Evolutionary conservation across 2,797 vertebrate species (phyloP).

Genomic region (Cryptoprocta ferox): DNA sequence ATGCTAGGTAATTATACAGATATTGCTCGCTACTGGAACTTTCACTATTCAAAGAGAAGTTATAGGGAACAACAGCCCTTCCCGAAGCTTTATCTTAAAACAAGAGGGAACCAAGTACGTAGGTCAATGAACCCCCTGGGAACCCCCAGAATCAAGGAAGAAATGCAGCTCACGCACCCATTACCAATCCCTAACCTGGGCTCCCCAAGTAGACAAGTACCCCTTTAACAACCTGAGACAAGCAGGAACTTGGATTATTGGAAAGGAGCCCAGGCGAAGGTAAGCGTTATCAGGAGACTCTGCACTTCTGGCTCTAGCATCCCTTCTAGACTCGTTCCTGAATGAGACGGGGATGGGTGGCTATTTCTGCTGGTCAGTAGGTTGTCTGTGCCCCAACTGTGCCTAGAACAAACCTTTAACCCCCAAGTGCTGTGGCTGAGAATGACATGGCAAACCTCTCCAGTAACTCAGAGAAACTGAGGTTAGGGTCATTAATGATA

Average conservation of each 20-base stretch:
- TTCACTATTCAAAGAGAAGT: background rate
- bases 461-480: background rate
- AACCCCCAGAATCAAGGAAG: background rate
- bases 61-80: background rate
- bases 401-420: background rate
- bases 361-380: fast-evolving
- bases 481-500: background rate
- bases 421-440: background rate
- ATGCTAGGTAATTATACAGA: background rate
- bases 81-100: background rate
- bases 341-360: background rate
- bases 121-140: background rate
- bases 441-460: background rate
- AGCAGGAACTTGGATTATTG: background rate
- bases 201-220: background rate
- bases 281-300: background rate
- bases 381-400: fast-evolving
- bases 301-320: background rate
- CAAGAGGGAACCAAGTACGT: background rate
- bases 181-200: background rate
- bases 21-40: background rate
- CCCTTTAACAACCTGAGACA: background rate
- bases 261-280: background rate
- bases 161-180: background rate
- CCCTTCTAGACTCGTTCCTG: background rate